phyloP scores from a whole-genome alignment of 1,140 invertebrate genomes.

The Diabrotica undecimpunctata region DNA sequence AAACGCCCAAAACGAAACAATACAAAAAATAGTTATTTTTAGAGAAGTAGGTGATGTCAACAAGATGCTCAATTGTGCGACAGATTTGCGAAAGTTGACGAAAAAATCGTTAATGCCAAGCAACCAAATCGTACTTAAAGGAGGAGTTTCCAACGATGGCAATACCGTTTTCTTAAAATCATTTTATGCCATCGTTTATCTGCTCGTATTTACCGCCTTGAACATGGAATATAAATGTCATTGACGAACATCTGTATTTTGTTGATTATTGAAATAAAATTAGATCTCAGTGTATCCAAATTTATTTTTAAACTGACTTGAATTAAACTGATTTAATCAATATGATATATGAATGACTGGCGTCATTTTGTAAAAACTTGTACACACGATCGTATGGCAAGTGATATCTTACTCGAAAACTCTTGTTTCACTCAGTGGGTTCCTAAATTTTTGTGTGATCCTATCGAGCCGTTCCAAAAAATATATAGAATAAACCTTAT shows the following conservation, averaged over 20 bases:
- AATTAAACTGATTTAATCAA: not conserved
- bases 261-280: not conserved
- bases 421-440: too few relatives aligned
- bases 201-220: constrained; percentile 31
- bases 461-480: too few relatives aligned
- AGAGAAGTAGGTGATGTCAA: constrained; percentile 6
- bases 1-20: not conserved
- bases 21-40: constrained; percentile 16
- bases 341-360: too few relatives aligned
- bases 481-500: too few relatives aligned
- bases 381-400: too few relatives aligned
- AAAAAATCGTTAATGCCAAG: not conserved
- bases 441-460: too few relatives aligned
- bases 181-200: constrained; percentile 29
- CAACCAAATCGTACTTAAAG: not conserved
- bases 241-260: not conserved
- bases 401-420: too few relatives aligned
- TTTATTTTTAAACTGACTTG: constrained; percentile 11
- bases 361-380: too few relatives aligned
- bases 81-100: not conserved
- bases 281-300: not conserved
- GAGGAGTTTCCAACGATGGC: constrained; percentile 1
- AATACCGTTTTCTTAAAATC: constrained; percentile 25
- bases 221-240: constrained; percentile 32
- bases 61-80: not conserved